Base-by-base conservation (phyloP, 2,797 vertebrate species). In the Diplodus puntazzo region DNA sequence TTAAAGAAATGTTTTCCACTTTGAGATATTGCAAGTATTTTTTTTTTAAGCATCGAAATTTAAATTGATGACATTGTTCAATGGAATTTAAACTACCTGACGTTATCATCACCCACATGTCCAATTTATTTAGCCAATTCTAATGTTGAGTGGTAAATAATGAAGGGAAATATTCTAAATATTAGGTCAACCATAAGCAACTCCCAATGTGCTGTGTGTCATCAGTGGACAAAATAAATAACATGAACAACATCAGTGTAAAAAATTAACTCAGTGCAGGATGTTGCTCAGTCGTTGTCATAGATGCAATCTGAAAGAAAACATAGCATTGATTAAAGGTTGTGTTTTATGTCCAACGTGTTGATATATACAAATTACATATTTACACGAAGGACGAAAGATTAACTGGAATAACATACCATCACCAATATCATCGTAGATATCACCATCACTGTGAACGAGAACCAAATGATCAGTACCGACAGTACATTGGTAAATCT, bases 371-470 rank as follows among this genome's bases (percentile, higher is more conserved):
- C 27, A 34, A 42, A 50, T 66, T 0, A 18, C 20, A 63, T n/a
- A 63, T 58, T 9, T 7, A 27, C 18, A 61, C 60, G 7, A 54
- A 61, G 59, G 12, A 16, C n/a, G 17, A 25, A 61, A 23, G 2
- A 64, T 30, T 11, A 43, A 58, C 5, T 64, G 11, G 48, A 43
- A 42, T 13, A 69, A 95, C 96, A 16, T 96, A 99, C 98, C 97
- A 2, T 98, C 97, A 88, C 95, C 96, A 74, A 98, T 94, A 43
- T 98, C 97, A 60, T 99, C 97, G 7, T 98, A 99, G 90, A 99
- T 99, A 42, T 98, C 97, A 49, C 93, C 95, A 84, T 98, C 97
- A 2, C 97, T 98, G 94, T 69, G 30, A 76, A 79, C 1, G 52
- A 73, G 85, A 55, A 58, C 49, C 63, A 72, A 77, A 67, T 0